Base-by-base conservation (phyloP, 2,797 vertebrate genomes). In the Brotula barbata region DNA sequence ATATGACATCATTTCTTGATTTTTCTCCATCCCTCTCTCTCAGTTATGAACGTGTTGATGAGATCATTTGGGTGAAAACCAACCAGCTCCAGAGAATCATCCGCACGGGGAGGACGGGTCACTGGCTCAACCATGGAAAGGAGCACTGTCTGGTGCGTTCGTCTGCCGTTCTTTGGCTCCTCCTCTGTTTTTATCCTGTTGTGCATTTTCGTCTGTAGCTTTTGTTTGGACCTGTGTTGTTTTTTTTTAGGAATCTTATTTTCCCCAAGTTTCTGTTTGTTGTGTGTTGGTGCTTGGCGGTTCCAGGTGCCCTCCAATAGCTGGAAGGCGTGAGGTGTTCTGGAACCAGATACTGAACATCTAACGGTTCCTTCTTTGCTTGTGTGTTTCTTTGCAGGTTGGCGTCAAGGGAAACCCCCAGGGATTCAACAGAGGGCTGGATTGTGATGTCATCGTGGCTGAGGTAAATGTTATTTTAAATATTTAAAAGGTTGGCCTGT, bases 11-110 rank as follows among this genome's bases (percentile, higher is more conserved):
- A 15, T 45, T 15, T 48, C 9, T 47, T 1, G 28, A 17, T 10
- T 21, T 1, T n/a, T 19, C 2, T 21, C 36, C 44, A 1, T 71
- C 43, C 48, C 20, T 6, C 31, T 36, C n/a, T 28, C 52, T 57
- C 61, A 96, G 95, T 25, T 96, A 97, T 5, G 95, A 96, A 40
- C 92, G 93, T 1, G 93, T 95, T 0, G 95, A 97, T 77, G 95
- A 97, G 85, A 96, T 97, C 49, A 97, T 97, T 57, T 97, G 95
- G 95, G 95, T 97, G 70, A 97, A 97, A 88, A 97, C 95, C 41
- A 97, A 97, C 83, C 95, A 97, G 75, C 90, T 97, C 41, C 95
- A 97, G 79, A 92, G 94, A 57, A 97, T 97, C 82, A 97, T 97
- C 74, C 92, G 95, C 44, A 96, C 95, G 0, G 95, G 95, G 20